phyloP scores from a whole-genome alignment of 1,140 invertebrate species.

The Drosophila insularis region DNA sequence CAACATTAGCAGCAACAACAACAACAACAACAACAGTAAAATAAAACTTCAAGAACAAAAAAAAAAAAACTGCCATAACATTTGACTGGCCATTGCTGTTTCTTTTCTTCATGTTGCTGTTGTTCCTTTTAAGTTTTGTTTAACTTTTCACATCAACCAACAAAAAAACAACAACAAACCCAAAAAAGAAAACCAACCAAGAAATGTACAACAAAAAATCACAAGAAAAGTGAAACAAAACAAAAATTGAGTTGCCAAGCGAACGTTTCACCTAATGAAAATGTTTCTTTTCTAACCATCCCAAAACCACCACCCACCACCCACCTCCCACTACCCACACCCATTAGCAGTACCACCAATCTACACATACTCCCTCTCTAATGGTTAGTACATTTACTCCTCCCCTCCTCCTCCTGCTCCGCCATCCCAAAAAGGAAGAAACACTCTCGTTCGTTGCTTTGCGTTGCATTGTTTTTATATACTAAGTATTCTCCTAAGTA shows the following conservation, averaged over 20 bases:
- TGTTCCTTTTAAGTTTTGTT: conserved; percentile 20
- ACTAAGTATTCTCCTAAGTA: conserved; percentile 13
- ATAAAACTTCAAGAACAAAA: conserved; percentile 45
- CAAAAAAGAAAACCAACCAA: conserved; percentile 40
- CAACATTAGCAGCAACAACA: conserved; percentile 26
- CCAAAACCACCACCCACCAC: not conserved
- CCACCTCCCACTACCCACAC: not conserved
- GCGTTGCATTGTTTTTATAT: conserved; percentile 29
- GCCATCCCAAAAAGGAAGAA: not conserved
- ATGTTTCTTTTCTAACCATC: conserved; percentile 48
- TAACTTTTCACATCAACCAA: conserved; percentile 72
- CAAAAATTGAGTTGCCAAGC: conserved; percentile 53
- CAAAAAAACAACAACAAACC: conserved; percentile 57
- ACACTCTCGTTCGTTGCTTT: not conserved
- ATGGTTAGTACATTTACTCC: too few species aligned
- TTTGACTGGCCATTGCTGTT: conserved; percentile 65
- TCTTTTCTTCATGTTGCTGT: conserved; percentile 40
- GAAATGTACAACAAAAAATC: conserved; percentile 16
- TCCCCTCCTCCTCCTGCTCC: too few species aligned
- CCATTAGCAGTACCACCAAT: not conserved
- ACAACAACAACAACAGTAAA: not conserved
- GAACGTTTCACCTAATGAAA: conserved; percentile 74
- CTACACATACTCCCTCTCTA: not conserved
- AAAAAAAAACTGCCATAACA: conserved; percentile 53
- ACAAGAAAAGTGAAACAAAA: conserved; percentile 13